Evolutionary conservation across 2,797 vertebrate species (phyloP).

Genomic region (Lerista edwardsae): DNA sequence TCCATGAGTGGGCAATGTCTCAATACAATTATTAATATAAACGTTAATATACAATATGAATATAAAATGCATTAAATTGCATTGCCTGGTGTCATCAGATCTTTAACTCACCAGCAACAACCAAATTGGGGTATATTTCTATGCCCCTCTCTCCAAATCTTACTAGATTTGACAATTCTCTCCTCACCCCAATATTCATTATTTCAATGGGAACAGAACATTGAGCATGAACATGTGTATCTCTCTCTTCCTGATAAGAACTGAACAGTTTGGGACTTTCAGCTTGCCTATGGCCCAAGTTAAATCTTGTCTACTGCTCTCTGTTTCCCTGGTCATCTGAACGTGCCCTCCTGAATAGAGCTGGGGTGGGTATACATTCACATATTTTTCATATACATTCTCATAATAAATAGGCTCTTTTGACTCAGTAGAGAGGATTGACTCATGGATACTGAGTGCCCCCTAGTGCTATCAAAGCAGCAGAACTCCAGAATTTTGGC

Average conservation of each 20-base stretch:
- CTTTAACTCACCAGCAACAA: not conserved
- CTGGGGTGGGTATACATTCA: not conserved
- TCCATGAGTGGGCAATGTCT: not conserved
- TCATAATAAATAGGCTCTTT: not conserved
- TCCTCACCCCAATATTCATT: not conserved
- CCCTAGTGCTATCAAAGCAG: constrained; percentile 2
- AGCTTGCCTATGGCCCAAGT: not conserved
- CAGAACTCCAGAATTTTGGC: constrained; percentile 11
- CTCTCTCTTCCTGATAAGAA: not conserved
- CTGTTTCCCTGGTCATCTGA: not conserved
- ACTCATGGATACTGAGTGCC: constrained; percentile 8
- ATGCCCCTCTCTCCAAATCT: not conserved
- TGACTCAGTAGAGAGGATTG: not conserved
- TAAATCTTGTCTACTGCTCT: not conserved
- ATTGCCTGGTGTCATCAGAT: not conserved
- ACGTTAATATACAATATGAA: no score
- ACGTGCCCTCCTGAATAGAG: no score
- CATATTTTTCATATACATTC: not conserved
- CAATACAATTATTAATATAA: not conserved
- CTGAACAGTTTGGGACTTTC: not conserved
- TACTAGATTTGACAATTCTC: not conserved
- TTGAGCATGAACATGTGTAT: no score
- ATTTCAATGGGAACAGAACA: not conserved
- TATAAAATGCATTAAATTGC: no score
- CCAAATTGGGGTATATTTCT: not conserved